These are phyloP conservation scores for Portevinia maculata DNA, from an alignment of 2,888 invertebrate species.

Conservation along the genomic window DNA sequence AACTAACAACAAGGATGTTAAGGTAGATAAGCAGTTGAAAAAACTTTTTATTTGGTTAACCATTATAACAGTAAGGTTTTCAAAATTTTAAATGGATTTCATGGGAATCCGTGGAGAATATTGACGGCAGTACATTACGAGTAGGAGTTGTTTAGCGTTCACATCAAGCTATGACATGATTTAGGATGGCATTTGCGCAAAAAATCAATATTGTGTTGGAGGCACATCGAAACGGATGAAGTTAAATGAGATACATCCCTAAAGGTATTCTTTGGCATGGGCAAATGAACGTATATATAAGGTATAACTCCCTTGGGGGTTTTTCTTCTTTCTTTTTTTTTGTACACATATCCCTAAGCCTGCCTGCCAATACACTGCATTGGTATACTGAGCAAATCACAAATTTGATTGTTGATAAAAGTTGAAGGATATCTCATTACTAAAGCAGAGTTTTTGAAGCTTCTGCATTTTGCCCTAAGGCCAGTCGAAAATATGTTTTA, in stretches of 20 bases:
- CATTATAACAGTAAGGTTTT: slow-evolving; percentile 27
- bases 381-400: too few relatives aligned
- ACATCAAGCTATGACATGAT: slow-evolving; percentile 46
- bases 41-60: slow-evolving; percentile 20
- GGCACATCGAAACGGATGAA: slow-evolving; percentile 10
- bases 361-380: too few relatives aligned
- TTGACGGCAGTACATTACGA: slow-evolving; percentile 7
- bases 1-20: slow-evolving; percentile 8
- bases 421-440: too few relatives aligned
- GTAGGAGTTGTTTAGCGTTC: not conserved
- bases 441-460: too few relatives aligned
- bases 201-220: slow-evolving; percentile 53
- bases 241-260: slow-evolving; percentile 16
- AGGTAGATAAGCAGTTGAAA: slow-evolving; percentile 7
- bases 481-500: too few relatives aligned
- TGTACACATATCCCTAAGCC: too few relatives aligned
- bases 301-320: slow-evolving; percentile 8
- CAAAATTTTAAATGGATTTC: slow-evolving; percentile 53
- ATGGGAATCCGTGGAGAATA: slow-evolving; percentile 35
- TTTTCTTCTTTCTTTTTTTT: too few relatives aligned
- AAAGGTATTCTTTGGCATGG: slow-evolving; percentile 1
- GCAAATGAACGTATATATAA: too few relatives aligned
- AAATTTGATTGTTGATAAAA: too few relatives aligned
- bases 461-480: too few relatives aligned
- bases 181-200: slow-evolving; percentile 62